Conservation (phyloP, 1,140 invertebrate species). For the Drosophila nebulosa region DNA sequence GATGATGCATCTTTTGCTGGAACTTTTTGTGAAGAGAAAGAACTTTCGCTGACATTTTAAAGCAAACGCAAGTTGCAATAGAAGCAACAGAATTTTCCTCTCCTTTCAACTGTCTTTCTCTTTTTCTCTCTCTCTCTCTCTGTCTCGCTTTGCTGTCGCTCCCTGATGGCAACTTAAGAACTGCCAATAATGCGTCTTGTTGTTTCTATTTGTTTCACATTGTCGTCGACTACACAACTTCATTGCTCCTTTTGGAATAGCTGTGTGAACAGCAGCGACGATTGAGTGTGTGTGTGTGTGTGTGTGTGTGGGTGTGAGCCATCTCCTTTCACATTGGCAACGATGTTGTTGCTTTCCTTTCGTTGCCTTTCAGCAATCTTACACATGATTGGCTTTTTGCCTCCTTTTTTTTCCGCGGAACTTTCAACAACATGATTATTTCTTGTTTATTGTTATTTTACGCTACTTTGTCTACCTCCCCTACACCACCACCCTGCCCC, state of each 20-base stretch:
- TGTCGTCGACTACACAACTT: conserved; percentile 15
- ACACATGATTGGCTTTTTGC: conserved; percentile 69
- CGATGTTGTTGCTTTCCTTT: conserved; percentile 22
- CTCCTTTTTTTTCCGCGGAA: conserved; percentile 30
- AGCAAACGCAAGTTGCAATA: conserved; percentile 15
- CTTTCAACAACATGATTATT: conserved; percentile 70
- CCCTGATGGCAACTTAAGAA: conserved; percentile 9
- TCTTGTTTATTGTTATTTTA: conserved; percentile 76
- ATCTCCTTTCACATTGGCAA: conserved; percentile 19
- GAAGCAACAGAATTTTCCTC: neutral
- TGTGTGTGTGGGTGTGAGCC: neutral
- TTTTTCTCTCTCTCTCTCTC: no score
- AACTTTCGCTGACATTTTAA: conserved; percentile 53
- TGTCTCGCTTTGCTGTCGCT: conserved; percentile 15
- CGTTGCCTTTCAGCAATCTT: conserved; percentile 48
- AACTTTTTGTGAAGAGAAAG: conserved; percentile 16
- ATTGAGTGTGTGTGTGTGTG: neutral
- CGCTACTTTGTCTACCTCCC: conserved; percentile 45
- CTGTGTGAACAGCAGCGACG: no score
- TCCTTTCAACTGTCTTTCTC: neutral
- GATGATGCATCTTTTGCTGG: no score
- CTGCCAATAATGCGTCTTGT: conserved; percentile 3
- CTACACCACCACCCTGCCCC: neutral
- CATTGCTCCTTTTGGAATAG: conserved; percentile 44
- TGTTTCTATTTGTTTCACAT: conserved; percentile 6